Evolutionary conservation across 2,888 invertebrate genomes (phyloP), one percentile per base, ranked within the genome.

Genomic region (Anagyrus pseudococci): DNA sequence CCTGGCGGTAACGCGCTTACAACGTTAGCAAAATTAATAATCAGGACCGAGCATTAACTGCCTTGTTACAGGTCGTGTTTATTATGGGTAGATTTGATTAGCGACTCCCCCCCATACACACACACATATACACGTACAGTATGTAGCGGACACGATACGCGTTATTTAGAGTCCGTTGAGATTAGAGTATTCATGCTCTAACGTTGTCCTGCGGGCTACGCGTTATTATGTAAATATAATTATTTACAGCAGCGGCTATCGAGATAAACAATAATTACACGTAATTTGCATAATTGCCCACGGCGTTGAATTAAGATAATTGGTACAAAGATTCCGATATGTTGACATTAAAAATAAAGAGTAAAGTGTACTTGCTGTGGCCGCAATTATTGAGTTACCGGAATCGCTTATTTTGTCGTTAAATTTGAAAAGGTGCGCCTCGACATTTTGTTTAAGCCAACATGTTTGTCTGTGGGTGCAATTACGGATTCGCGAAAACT

Each of bases 161-260:
- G 19, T 20, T 19, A 15, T 3, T 20, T 48, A 26, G 49, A 37
- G 54, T 48, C 20, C 13, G 43, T 13, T 47, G 29, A 22, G 44
- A 44, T 53, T 59, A 44, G 47, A 10, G 53, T 54, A 26, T 41
- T 41, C 53, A 23, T 26, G 26, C 20, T 26, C 19, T 43, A 26
- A 54, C 20, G 25, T 53, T 43, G 29, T 43, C 43, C 29, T 26
- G 8, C 4, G 33, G 10, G 33, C 33, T 43, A 37, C n/a, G 29
- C 54, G 43, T 43, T 53, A n/a, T n/a, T n/a, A 53, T 53, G 53
- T 53, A 53, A 53, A 53, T 53, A 43, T 43, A 53, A 53, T 53
- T 53, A 53, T 53, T 53, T 40, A 53, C 40, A 44, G 43, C 40
- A 44, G 43, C 19, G 33, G 29, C 37, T 20, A 10, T 8, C 33